A percentile compares a stretch with the other conserved stretches of the same genome.
phyloP scores from a whole-genome alignment of 2,888 invertebrate species.

The Penaeus monodon region DNA sequence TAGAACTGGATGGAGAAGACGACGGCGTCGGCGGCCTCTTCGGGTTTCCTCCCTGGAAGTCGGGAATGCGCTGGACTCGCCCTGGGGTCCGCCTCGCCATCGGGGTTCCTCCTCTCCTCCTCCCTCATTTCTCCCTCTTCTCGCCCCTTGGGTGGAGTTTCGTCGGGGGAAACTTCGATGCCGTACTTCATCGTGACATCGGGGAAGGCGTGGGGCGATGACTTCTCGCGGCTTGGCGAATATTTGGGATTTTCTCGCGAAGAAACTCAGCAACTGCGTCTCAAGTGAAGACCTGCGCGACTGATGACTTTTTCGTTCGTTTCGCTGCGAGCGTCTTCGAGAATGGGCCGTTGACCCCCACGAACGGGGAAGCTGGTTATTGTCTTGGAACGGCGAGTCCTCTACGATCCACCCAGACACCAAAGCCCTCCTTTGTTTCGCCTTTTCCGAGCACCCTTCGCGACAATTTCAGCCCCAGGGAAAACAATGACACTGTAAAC shows the following conservation, averaged over 20 bases:
- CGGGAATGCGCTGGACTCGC: not conserved
- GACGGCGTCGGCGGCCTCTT: slow-evolving; percentile 24
- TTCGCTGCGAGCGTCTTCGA: too few species aligned
- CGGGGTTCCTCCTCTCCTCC: not conserved
- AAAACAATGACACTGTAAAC: not conserved
- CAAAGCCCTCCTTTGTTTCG: too few species aligned
- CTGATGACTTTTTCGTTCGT: too few species aligned
- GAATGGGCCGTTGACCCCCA: too few species aligned
- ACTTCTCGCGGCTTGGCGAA: not conserved
- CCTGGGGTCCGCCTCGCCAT: not conserved
- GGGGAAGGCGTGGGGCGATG: not conserved
- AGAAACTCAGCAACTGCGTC: too few species aligned
- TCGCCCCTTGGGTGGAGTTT: not conserved
- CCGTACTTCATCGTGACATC: slow-evolving; percentile 48
- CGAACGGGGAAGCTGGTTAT: too few species aligned
- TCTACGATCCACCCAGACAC: too few species aligned
- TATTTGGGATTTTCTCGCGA: not conserved
- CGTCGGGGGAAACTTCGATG: slow-evolving; percentile 26
- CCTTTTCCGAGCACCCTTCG: too few species aligned
- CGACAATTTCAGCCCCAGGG: too few species aligned
- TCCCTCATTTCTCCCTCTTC: not conserved
- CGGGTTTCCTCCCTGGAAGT: not conserved
- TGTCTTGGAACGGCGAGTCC: too few species aligned
- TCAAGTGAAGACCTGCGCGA: too few species aligned
- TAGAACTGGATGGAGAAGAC: slow-evolving; percentile 57